phyloP scores from a whole-genome alignment of 2,113 vertebrate genomes.

The Xiphophorus maculatus region DNA sequence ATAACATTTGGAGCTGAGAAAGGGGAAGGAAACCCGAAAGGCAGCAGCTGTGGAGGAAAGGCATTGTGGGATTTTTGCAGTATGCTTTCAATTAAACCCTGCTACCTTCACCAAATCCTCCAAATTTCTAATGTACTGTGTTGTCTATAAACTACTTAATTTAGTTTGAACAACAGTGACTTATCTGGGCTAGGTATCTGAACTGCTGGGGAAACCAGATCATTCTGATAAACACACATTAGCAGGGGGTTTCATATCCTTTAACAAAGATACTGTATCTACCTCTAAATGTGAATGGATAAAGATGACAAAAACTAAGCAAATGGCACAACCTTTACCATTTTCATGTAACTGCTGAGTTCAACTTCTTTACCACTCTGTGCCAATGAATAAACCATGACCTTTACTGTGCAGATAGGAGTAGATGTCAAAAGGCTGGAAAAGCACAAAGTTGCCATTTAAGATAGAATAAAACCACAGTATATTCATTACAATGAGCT shows the following conservation, averaged over 20 bases:
- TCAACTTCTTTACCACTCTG: background rate
- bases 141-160: constrained; percentile 8
- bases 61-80: constrained; percentile 56
- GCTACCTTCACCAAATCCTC: constrained; percentile 45
- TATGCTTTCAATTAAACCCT: constrained; percentile 64
- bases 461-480: background rate
- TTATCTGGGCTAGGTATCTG: constrained; percentile 9
- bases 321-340: background rate
- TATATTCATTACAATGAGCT: background rate
- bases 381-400: constrained; percentile 49
- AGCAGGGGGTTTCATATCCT: background rate
- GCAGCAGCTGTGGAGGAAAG: constrained; percentile 58
- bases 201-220: too few species aligned
- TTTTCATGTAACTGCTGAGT: background rate
- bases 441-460: constrained; percentile 17
- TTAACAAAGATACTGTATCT: background rate
- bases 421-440: constrained; percentile 23
- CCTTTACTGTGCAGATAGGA: constrained; percentile 35
- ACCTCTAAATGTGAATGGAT: background rate
- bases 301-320: background rate
- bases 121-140: constrained; percentile 27
- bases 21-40: constrained; percentile 27
- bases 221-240: background rate
- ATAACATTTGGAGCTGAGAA: constrained; percentile 55
- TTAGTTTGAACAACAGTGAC: constrained; percentile 6